A percentile compares a stretch with the other conserved stretches of the same genome.
Evolutionary conservation across 2,113 vertebrate species (phyloP).

Genomic region (Ammodytes marinus): DNA sequence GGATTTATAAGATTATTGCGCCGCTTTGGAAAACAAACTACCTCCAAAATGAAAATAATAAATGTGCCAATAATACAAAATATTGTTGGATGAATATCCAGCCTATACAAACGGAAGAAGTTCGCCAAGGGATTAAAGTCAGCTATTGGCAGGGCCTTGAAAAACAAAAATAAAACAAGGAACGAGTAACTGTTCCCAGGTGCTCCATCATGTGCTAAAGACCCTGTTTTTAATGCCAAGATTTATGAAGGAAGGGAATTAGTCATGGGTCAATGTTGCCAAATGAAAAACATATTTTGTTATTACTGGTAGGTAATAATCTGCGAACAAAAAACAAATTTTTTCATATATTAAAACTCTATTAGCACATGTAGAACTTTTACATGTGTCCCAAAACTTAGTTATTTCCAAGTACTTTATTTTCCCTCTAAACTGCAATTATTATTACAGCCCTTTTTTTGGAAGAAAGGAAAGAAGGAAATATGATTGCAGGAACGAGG

Average conservation of each 20-base stretch:
- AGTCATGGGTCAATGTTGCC: conserved; percentile 5
- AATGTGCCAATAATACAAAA: not conserved
- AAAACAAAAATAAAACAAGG: conserved; percentile 7
- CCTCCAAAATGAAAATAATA: not conserved
- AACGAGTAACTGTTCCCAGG: not conserved
- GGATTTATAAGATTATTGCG: not conserved
- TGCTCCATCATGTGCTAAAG: conserved; percentile 10
- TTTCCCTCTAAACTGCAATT: not conserved
- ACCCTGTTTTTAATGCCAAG: not conserved
- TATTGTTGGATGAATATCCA: conserved; percentile 3
- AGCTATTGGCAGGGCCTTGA: conserved; percentile 10
- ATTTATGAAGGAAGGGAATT: not conserved
- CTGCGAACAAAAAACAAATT: not conserved
- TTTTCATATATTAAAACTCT: not conserved
- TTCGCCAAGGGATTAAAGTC: conserved; percentile 23
- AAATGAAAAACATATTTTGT: not conserved
- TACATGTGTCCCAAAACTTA: not conserved
- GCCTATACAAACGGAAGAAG: not conserved
- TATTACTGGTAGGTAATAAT: not conserved
- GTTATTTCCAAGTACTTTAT: not conserved
- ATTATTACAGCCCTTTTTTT: not conserved
- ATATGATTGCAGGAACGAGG: not conserved
- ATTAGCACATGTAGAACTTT: not conserved
- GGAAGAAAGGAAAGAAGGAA: not conserved
- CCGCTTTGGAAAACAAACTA: not conserved